Conservation (phyloP, 2,888 invertebrate species). For the Callimorpha dominula region DNA sequence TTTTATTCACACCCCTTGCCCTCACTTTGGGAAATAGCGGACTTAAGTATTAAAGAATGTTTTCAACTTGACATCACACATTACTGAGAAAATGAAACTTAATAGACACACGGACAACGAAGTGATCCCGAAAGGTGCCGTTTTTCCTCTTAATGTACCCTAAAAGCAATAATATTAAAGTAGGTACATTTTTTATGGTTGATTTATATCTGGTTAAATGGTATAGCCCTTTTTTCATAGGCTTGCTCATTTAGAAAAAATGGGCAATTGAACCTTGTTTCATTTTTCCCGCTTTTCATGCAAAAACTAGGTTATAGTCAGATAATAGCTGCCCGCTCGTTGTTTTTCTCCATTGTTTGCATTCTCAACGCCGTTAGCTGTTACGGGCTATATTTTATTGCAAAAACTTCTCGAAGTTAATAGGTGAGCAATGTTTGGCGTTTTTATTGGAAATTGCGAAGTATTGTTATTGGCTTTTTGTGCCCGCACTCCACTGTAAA, state of each 20-base stretch:
- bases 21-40: too few species aligned
- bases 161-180: too few species aligned
- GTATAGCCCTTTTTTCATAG: slow-evolving; percentile 47
- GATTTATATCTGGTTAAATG: slow-evolving; percentile 27
- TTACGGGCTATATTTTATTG: slow-evolving; percentile 57
- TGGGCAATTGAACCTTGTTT: slow-evolving; percentile 65
- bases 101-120: not conserved
- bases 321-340: slow-evolving; percentile 70
- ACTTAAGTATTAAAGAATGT: too few species aligned
- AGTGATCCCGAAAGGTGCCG: slow-evolving; percentile 1
- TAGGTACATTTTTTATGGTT: too few species aligned
- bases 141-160: too few species aligned
- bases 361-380: slow-evolving; percentile 53
- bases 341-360: slow-evolving; percentile 71
- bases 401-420: slow-evolving; percentile 63
- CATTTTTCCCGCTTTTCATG: slow-evolving; percentile 59
- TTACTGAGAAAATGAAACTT: too few species aligned
- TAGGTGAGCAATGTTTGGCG: slow-evolving; percentile 50
- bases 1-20: too few species aligned
- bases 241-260: slow-evolving; percentile 61
- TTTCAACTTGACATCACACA: too few species aligned
- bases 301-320: slow-evolving; percentile 73
- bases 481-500: slow-evolving; percentile 27
- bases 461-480: slow-evolving; percentile 39
- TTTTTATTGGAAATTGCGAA: slow-evolving; percentile 27